Base-by-base conservation (phyloP, 2,797 vertebrate genomes). In the Harpagifer antarcticus region DNA sequence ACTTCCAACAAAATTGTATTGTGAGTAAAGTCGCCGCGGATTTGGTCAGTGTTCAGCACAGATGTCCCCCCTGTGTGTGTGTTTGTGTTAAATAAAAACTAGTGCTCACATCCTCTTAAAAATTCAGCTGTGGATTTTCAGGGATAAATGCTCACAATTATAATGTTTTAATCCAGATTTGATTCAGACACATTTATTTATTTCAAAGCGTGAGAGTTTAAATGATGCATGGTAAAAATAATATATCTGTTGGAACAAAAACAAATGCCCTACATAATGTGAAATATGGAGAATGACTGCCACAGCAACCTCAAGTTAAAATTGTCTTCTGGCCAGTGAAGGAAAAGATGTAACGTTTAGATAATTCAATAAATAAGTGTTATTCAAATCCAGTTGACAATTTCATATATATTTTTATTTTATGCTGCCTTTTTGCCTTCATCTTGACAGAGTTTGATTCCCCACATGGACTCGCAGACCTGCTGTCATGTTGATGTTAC, bases 1-100 rank as follows among this genome's bases (percentile, higher is more conserved):
- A 94, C 92, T 91, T 92, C 90, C 93, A 89, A 93, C 91, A 92
- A 89, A 92, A 94, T 89, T 92, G 92, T 89, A 93, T 93, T 93
- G 92, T 92, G 89, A 93, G 85, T 63, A 89, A 93, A 92, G 90
- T 90, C 83, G 73, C 69, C 2, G 58, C 27, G 75, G 91, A 92
- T 90, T 94, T 93, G 92, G 90, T 92, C 88, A 91, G 88, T 81
- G 65, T 92, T 93, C 90, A 92, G 83, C 90, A 91, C 92, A 94
- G 90, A 94, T 93, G 92, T 92, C 91, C 88, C 86, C 86, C 86
- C 85, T 53, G 52, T 84, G 87, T 86, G 85, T 84, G 87, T 81
- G 85, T 87, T 82, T 89, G 90, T 52, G 80, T 92, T 93, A 92
- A 93, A 93, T 92, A 91, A 90, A 90, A 93, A 90, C 81, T 86